Evolutionary conservation across 1,140 invertebrate species (phyloP), one percentile per base, ranked within the genome.

Genomic region (Dufourea novaeangliae): DNA sequence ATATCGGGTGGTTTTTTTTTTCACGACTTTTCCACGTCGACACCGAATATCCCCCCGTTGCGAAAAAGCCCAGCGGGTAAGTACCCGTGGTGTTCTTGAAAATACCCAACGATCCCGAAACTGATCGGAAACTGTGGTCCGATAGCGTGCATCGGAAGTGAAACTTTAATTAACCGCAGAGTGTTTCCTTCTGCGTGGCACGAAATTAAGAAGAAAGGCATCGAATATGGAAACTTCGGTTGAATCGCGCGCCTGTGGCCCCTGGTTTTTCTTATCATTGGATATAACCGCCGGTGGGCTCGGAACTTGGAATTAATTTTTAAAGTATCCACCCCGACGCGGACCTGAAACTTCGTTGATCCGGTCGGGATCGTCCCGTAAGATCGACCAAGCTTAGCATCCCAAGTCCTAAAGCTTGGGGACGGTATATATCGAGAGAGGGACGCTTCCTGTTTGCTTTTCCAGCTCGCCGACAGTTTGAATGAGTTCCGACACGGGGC

Each of bases 381-480:
- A 27, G 29, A 57, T 57, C 54, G 8, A 20, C 29, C 29, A 32
- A 20, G 1, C 29, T 17, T 20, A 7, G 29, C 14, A 20, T 20
- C n/a, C n/a, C n/a, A n/a, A n/a, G n/a, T n/a, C n/a, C n/a, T n/a
- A n/a, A n/a, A n/a, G n/a, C n/a, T n/a, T n/a, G n/a, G n/a, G n/a
- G n/a, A n/a, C n/a, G n/a, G n/a, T n/a, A n/a, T n/a, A n/a, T n/a
- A n/a, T n/a, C n/a, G n/a, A n/a, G 56, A 20, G 29, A 20, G 17
- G 29, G 2, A 29, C 56, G 56, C 56, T 57, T 34, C 56, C 52
- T 54, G 29, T 57, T 57, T 57, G 56, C 27, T 57, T 57, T 57
- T 20, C 56, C 29, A 8, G 29, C 11, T 17, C 56, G 56, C 6
- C 20, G 56, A 57, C 56, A 34, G 29, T 29, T 57, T 29, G 56